These are phyloP conservation scores for Schizotus pectinicornis DNA, from an alignment of 2,888 invertebrate genomes.

Conservation along the genomic window DNA sequence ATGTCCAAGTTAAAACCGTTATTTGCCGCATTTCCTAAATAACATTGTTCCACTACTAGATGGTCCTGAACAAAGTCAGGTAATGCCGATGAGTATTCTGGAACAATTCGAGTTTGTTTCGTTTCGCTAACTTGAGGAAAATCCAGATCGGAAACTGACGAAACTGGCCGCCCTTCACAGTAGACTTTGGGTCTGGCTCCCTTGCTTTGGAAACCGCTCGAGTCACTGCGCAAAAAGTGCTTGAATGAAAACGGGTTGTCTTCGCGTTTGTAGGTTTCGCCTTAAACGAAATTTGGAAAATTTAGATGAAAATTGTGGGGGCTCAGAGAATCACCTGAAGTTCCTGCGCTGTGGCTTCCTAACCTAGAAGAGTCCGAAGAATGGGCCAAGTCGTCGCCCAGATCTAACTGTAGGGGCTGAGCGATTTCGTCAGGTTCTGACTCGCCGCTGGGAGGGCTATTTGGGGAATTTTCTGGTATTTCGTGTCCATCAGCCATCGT, in stretches of 20 bases:
- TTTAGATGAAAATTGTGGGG: slow-evolving; percentile 2
- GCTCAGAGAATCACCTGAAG: slow-evolving; percentile 34
- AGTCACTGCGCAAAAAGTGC: slow-evolving; percentile 78
- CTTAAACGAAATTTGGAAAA: slow-evolving; percentile 1
- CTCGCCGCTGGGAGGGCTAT: slow-evolving; percentile 14
- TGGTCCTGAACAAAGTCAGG: slow-evolving; percentile 92
- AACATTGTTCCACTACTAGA: slow-evolving; percentile 80
- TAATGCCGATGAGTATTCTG: slow-evolving; percentile 68
- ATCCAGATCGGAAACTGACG: slow-evolving; percentile 58
- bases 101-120: slow-evolving; percentile 61
- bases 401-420: slow-evolving; percentile 43
- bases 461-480: slow-evolving; percentile 11
- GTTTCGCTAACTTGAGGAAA: slow-evolving; percentile 55
- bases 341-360: slow-evolving; percentile 40
- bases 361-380: slow-evolving; percentile 45
- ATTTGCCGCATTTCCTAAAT: slow-evolving; percentile 63
- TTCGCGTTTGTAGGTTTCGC: slow-evolving; percentile 58
- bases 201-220: slow-evolving; percentile 68
- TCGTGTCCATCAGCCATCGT: slow-evolving; percentile 26
- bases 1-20: slow-evolving; percentile 63
- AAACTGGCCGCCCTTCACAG: slow-evolving; percentile 53
- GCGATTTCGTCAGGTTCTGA: slow-evolving; percentile 32
- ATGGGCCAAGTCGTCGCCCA: slow-evolving; percentile 46
- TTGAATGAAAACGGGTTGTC: slow-evolving; percentile 86
- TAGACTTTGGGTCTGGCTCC: slow-evolving; percentile 82